These are phyloP conservation scores for Dorcus hopei DNA, from an alignment of 2,888 invertebrate species.

Conservation along the genomic window DNA sequence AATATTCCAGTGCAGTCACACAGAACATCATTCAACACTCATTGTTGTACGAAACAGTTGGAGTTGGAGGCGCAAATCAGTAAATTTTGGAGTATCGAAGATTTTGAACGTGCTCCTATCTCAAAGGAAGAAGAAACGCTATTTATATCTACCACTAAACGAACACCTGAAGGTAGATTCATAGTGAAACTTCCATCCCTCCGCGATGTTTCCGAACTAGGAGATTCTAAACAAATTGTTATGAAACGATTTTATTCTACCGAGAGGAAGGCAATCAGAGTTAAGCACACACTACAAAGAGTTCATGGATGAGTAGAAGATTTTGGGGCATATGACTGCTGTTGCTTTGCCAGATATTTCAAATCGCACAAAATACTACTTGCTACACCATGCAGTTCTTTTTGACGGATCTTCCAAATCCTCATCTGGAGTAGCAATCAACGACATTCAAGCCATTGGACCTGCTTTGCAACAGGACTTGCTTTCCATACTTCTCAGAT, in stretches of 20 bases:
- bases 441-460: constrained; percentile 6
- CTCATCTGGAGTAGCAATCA: not conserved
- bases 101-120: too few species aligned
- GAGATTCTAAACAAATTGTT: not conserved
- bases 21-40: too few species aligned
- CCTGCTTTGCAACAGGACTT: constrained; percentile 8
- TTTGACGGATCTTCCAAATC: not conserved
- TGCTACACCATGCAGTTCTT: not conserved
- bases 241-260: not conserved
- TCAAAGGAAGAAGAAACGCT: too few species aligned
- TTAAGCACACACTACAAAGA: not conserved
- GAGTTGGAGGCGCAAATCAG: too few species aligned
- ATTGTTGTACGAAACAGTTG: too few species aligned
- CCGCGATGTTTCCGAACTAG: not conserved
- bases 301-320: not conserved
- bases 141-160: not conserved
- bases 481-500: constrained; percentile 5
- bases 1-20: too few species aligned
- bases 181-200: not conserved
- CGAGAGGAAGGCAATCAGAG: not conserved
- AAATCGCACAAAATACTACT: not conserved
- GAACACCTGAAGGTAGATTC: not conserved
- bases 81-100: too few species aligned
- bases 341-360: not conserved
- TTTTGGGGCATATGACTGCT: not conserved